A percentile compares a stretch with the other conserved stretches of the same genome.
Evolutionary conservation across 2,888 invertebrate species (phyloP).

Genomic region (Cerceris rybyensis): DNA sequence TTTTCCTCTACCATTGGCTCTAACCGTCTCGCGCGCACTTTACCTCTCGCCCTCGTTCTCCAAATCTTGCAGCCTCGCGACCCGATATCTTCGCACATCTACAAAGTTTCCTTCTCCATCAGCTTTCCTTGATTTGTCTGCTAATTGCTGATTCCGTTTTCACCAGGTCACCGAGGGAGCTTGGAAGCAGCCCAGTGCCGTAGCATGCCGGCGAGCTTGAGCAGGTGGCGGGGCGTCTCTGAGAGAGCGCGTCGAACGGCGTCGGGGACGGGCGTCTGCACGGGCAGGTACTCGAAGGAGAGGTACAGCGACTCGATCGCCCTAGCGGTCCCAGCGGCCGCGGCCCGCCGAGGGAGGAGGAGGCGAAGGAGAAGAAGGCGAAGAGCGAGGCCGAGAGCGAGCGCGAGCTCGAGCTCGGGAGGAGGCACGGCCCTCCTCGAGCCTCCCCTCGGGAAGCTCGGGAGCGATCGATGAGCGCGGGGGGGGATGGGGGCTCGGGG

Average conservation of each 20-base stretch:
- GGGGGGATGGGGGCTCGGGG: constrained; percentile 79
- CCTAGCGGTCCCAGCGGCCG: constrained; percentile 15
- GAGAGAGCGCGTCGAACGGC: constrained; percentile 75
- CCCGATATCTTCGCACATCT: too few species aligned
- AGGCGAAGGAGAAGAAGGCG: constrained; percentile 49
- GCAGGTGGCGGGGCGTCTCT: constrained; percentile 71
- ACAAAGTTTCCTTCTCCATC: too few species aligned
- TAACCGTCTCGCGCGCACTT: too few species aligned
- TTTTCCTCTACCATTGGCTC: too few species aligned
- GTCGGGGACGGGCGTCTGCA: constrained; percentile 62
- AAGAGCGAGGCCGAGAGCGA: constrained; percentile 52
- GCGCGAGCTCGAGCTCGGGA: too few species aligned
- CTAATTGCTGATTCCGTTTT: background rate
- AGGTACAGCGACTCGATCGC: constrained; percentile 27
- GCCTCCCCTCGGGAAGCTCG: constrained; percentile 65
- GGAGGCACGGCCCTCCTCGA: constrained; percentile 71
- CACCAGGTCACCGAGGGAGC: constrained; percentile 74
- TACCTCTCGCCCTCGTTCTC: too few species aligned
- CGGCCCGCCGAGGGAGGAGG: constrained; percentile 28
- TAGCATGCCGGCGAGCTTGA: constrained; percentile 77
- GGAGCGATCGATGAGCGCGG: constrained; percentile 80
- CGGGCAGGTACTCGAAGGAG: constrained; percentile 50
- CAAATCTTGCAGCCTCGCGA: too few species aligned
- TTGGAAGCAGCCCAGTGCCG: constrained; percentile 75
- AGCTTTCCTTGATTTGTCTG: too few species aligned